Evolutionary conservation across 2,797 vertebrate species (phyloP), one percentile per base, ranked within the genome.

Genomic region (Pteropus rufus): DNA sequence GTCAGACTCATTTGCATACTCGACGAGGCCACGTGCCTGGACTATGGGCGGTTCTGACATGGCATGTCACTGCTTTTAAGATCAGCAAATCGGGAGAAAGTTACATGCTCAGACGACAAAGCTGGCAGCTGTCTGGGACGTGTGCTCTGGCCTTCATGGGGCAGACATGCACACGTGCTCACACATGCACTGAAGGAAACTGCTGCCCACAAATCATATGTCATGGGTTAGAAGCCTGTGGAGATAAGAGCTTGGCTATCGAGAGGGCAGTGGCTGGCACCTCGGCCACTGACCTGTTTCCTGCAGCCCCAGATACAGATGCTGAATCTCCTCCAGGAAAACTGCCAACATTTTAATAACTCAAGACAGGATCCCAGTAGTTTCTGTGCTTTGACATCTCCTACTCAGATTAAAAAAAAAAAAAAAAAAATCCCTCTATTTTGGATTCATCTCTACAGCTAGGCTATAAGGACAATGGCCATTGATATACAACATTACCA

Each of bases 1-100:
- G 64, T 96, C 97, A 80, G 84, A 85, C 62, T 91, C 94, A 98
- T 98, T 98, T 98, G 96, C 98, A 98, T 98, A 97, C 97, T 98
- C 95, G 91, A 95, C 0, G 0, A 81, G 95, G 98, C 98, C 98
- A 98, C 96, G 15, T 98, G 98, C 98, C 97, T 97, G 26, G 91
- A 95, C 93, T 97, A 52, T 58, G 72, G 94, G 94, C 54, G 1
- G 76, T 93, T 97, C 98, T 97, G 96, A 98, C 97, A 97, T 54
- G 81, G 92, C 75, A n/a, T 97, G 96, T 97, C 97, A 97, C 64
- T 85, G 82, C 96, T 97, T 97, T 98, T 89, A 95, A 96, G 97
- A 98, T 97, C 92, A 96, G 96, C 94, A 95, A 95, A 98, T 98
- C 97, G 94, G 95, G 89, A 96, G 97, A 98, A 98, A 97, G 93